A percentile compares a stretch with the other conserved stretches of the same genome.
These are phyloP conservation scores for Drosophila ohnishii DNA, from an alignment of 1,140 invertebrate species.

Conservation along the genomic window DNA sequence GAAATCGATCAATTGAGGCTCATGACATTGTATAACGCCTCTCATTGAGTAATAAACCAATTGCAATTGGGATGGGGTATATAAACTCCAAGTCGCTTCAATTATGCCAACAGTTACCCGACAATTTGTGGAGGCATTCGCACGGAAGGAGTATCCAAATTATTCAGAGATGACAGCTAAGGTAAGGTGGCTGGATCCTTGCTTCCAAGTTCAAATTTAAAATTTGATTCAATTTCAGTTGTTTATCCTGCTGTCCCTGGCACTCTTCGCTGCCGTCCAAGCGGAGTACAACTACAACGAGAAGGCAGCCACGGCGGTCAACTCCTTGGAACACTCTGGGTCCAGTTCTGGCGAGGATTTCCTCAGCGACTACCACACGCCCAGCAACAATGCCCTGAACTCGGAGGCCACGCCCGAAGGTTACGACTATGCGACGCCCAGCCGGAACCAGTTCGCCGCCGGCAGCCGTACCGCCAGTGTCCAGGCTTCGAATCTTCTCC, in stretches of 20 bases:
- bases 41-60: conserved; percentile 52
- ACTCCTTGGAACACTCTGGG: conserved; percentile 32
- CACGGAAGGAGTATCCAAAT: conserved; percentile 38
- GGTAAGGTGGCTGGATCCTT: conserved; percentile 24
- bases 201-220: neutral
- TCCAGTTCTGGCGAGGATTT: conserved; percentile 56
- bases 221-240: conserved; percentile 29
- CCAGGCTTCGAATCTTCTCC: conserved; percentile 42
- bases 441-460: conserved; percentile 28
- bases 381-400: conserved; percentile 49
- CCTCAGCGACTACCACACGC: conserved; percentile 56
- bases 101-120: conserved; percentile 63
- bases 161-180: conserved; percentile 46
- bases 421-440: conserved; percentile 52
- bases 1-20: conserved; percentile 58
- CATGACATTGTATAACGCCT: conserved; percentile 71
- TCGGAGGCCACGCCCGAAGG: conserved; percentile 62
- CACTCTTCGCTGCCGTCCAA: conserved; percentile 27
- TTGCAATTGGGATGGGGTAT: conserved; percentile 40
- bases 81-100: conserved; percentile 48
- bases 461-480: conserved; percentile 32
- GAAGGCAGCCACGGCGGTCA: conserved; percentile 30
- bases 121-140: conserved; percentile 50
- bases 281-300: conserved; percentile 59
- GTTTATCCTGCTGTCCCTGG: conserved; percentile 38